Evolutionary conservation across 2,888 invertebrate species (phyloP).

Genomic region (Hemaris fuciformis): DNA sequence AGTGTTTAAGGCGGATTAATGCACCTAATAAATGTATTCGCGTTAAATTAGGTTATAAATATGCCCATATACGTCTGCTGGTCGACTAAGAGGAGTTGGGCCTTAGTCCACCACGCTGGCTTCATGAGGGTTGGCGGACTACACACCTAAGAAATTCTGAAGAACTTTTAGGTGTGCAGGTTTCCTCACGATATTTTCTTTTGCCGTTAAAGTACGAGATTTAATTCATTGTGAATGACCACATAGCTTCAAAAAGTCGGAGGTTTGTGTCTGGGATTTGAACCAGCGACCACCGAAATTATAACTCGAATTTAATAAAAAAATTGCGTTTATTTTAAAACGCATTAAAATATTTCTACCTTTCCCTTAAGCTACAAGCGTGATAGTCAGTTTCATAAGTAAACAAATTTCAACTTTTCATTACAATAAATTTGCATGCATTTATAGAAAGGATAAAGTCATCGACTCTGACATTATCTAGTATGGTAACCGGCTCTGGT

Average conservation of each 20-base stretch:
- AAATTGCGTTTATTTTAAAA: no score
- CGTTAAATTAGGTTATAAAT: no score
- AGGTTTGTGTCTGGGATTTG: background rate
- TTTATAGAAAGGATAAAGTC: slow-evolving; percentile 4
- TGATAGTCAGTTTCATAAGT: background rate
- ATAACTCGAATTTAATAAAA: no score
- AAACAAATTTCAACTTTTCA: background rate
- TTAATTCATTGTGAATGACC: background rate
- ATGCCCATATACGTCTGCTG: no score
- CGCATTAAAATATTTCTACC: no score
- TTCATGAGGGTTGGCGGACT: background rate
- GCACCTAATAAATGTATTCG: background rate
- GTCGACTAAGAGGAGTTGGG: no score
- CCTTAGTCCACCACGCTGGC: no score
- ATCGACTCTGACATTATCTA: slow-evolving; percentile 11
- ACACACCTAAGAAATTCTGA: no score
- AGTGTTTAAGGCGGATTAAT: background rate
- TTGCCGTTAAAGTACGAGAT: background rate
- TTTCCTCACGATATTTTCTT: background rate
- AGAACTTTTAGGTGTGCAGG: no score
- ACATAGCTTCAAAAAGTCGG: background rate
- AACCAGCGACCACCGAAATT: background rate
- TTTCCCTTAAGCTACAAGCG: background rate
- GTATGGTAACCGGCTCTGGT: background rate
- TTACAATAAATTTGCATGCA: background rate